Base-by-base conservation (phyloP, 2,888 invertebrate genomes). In the Spilosoma lubricipeda region DNA sequence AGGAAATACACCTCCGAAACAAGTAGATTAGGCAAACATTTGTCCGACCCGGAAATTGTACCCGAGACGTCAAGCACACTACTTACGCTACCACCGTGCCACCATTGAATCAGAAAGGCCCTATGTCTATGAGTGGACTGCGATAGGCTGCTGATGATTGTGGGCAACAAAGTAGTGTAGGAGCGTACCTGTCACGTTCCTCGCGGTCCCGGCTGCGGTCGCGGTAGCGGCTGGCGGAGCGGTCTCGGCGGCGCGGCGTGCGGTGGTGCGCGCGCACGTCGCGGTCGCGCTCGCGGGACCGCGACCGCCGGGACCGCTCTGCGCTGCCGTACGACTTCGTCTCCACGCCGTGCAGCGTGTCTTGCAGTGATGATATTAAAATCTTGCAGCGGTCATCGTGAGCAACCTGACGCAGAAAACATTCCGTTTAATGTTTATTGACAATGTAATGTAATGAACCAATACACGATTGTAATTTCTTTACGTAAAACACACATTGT, bases 381-480 rank as follows among this genome's bases (percentile, higher is more conserved):
- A 99, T 99, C 95, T 99, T 99, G 96, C 99, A 99, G 65, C 99
- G 97, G 91, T 99, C 99, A 93, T 99, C 99, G 86, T 98, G 97
- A 0, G 99, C 98, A 67, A 99, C 98, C 95, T 96, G 85, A 5
- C 11, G 20, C 3, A 23, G 27, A 4, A 8, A 13, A 56, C 2
- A 8, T 15, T 11, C 30, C 3, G 11, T 15, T 20, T 8, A 23
- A 30, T 27, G 7, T 18, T n/a, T 13, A 42, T 67, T 15, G 23
- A n/a, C 3, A 42, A 42, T 42, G n/a, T n/a, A n/a, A n/a, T n/a
- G n/a, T n/a, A n/a, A n/a, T n/a, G n/a, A n/a, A n/a, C n/a, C n/a
- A n/a, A n/a, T n/a, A n/a, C n/a, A 42, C 2, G 13, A 42, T 11
- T 42, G 1, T 42, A 13, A 42, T 13, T 42, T 42, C 11, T 2